Conservation (phyloP, 2,888 invertebrate species). For the Lacanobia wlatinum region DNA sequence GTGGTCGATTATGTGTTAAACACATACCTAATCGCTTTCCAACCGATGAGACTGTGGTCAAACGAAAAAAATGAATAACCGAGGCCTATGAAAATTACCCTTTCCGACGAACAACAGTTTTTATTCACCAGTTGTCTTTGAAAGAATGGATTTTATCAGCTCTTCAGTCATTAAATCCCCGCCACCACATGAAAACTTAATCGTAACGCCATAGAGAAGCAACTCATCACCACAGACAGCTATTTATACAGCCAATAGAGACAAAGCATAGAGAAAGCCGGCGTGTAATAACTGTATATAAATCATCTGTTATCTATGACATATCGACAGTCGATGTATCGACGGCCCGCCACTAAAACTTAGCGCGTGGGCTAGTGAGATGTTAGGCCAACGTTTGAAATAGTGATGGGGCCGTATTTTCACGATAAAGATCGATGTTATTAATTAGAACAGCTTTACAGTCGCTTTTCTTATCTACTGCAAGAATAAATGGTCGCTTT, state of each 20-base stretch:
- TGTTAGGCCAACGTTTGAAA: slow-evolving; percentile 40
- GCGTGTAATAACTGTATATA: slow-evolving; percentile 58
- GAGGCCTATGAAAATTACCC: no score
- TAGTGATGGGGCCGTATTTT: slow-evolving; percentile 18
- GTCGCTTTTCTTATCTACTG: not conserved
- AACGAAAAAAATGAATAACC: no score
- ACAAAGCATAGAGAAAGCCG: slow-evolving; percentile 63
- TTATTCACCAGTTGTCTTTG: no score
- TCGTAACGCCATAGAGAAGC: slow-evolving; percentile 30
- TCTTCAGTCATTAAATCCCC: slow-evolving; percentile 9
- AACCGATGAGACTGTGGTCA: no score
- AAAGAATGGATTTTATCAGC: not conserved
- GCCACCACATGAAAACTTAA: slow-evolving; percentile 37
- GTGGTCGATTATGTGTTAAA: no score
- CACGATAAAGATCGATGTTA: slow-evolving; percentile 34
- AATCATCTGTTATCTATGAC: slow-evolving; percentile 61
- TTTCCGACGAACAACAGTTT: no score
- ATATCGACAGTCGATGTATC: slow-evolving; percentile 56
- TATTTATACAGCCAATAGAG: slow-evolving; percentile 58
- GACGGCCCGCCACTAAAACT: slow-evolving; percentile 49
- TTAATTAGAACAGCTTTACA: slow-evolving; percentile 12
- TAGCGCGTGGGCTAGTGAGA: slow-evolving; percentile 59
- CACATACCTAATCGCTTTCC: no score
- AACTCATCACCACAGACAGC: slow-evolving; percentile 54
- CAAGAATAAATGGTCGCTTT: not conserved